Conservation (phyloP, 30 jellyfish, hydroid and myxozoan species). For the Hydractinia echinata region DNA sequence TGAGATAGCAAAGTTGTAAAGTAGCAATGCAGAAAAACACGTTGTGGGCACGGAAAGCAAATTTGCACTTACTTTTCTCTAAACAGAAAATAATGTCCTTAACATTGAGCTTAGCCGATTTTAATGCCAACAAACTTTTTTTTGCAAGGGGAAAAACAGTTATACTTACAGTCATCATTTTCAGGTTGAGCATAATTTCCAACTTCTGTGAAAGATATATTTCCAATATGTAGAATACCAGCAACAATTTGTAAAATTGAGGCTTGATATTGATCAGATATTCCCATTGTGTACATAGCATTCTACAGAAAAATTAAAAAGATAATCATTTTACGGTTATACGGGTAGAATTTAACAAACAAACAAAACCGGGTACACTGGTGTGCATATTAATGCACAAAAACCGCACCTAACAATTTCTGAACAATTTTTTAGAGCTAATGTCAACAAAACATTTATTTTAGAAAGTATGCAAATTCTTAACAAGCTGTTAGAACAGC, state of each 20-base stretch:
- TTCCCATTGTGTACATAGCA: conserved; percentile 94
- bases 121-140: not conserved
- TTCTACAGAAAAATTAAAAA: conserved; percentile 46
- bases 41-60: not conserved
- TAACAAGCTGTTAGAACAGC: too few relatives aligned
- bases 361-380: too few relatives aligned
- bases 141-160: not conserved
- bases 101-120: too few relatives aligned
- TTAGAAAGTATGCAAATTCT: too few relatives aligned
- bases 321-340: not conserved
- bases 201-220: conserved; percentile 76
- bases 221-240: conserved; percentile 95
- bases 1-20: not conserved
- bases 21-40: not conserved
- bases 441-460: too few relatives aligned
- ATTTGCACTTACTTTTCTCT: too few relatives aligned
- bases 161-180: conserved; percentile 83
- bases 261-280: conserved; percentile 72
- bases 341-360: not conserved
- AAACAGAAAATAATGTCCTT: too few relatives aligned
- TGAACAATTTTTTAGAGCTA: too few relatives aligned
- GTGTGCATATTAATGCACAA: too few relatives aligned
- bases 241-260: conserved; percentile 81
- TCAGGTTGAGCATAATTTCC: conserved; percentile 96
- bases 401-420: too few relatives aligned